These are phyloP conservation scores for Ceratotherium simum DNA, from an alignment of 2,113 vertebrate genomes.

Conservation along the genomic window DNA sequence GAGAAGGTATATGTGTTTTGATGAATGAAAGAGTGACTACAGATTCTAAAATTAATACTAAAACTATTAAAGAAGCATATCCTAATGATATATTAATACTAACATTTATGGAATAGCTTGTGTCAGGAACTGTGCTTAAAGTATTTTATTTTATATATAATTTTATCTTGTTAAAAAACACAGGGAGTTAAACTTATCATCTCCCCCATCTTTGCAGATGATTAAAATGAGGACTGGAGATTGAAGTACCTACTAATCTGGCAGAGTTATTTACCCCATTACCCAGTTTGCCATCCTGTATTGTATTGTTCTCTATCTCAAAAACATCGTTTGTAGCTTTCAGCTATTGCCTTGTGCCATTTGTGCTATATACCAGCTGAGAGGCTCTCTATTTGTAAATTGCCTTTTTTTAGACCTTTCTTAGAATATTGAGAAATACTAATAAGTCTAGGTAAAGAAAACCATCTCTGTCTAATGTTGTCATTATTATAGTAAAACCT, in stretches of 20 bases:
- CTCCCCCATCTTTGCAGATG: background rate
- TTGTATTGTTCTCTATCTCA: background rate
- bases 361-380: background rate
- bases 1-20: background rate
- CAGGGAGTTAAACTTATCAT: background rate
- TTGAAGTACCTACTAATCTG: background rate
- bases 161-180: background rate
- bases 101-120: background rate
- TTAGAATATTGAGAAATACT: conserved; percentile 34
- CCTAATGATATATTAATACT: background rate
- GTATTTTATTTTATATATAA: background rate
- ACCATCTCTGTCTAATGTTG: background rate
- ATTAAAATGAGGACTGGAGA: background rate
- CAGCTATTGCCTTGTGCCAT: background rate
- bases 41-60: conserved; percentile 2
- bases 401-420: background rate
- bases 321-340: background rate
- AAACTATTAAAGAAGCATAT: background rate
- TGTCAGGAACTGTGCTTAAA: background rate
- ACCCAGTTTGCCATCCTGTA: background rate
- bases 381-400: background rate
- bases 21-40: background rate
- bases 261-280: background rate
- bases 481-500: background rate
- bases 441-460: background rate